Evolutionary conservation across 2,113 vertebrate species (phyloP).

Genomic region (Amazona guildingii): DNA sequence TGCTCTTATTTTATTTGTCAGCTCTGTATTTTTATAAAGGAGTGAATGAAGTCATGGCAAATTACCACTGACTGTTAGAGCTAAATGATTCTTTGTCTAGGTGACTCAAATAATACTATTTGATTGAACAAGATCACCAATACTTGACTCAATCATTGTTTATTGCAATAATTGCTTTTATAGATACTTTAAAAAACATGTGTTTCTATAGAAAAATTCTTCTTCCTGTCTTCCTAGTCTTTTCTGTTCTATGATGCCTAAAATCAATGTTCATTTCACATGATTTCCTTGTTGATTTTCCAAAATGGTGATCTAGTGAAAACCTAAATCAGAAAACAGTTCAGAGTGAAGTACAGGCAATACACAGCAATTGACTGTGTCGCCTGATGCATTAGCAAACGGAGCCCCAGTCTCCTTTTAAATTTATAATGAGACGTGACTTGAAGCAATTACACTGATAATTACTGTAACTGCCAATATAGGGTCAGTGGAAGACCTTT

Average conservation of each 20-base stretch:
- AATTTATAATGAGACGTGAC: slow-evolving; percentile 3
- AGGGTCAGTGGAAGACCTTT: neutral
- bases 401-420: neutral
- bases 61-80: neutral
- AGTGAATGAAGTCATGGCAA: neutral
- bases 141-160: neutral
- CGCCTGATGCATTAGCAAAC: neutral
- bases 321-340: neutral
- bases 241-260: neutral
- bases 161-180: neutral
- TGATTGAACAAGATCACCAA: neutral
- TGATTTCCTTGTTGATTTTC: neutral
- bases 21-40: neutral
- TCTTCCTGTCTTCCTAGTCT: neutral
- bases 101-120: neutral
- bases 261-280: neutral
- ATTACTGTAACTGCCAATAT: slow-evolving; percentile 11
- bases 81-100: neutral
- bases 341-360: neutral
- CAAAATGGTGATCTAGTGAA: neutral
- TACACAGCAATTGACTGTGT: neutral
- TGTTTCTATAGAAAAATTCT: neutral
- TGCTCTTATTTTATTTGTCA: neutral
- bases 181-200: neutral
- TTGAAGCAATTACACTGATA: slow-evolving; percentile 8